Base-by-base conservation (phyloP, 2,888 invertebrate genomes). In the Callinectes sapidus region DNA sequence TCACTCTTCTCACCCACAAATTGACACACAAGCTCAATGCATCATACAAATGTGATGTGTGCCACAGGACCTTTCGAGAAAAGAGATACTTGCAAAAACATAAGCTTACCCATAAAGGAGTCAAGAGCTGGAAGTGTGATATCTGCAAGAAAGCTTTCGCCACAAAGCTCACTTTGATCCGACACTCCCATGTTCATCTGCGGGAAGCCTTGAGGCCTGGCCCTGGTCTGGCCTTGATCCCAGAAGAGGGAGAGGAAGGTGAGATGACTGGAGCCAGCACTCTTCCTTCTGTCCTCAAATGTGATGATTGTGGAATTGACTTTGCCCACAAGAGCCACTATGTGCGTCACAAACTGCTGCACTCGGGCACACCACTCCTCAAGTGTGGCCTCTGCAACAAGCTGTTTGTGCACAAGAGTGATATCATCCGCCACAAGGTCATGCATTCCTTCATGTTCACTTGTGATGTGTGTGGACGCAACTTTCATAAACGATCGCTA, bases 141-240 rank as follows among this genome's bases (percentile, higher is more conserved):
- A 95, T 94, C 54, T 95, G 95, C 61, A 93, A 94, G 87, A 95
- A 95, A 91, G 94, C 93, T 28, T 95, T 95, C 90, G 93, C 95
- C 28, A 93, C 94, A 18, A 94, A 94, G 81, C 92, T 94, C 2
- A 94, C 94, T 28, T 90, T 94, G 48, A 94, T 94, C n/a, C 61
- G 94, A 23, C 94, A 94, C 86, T 94, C 94, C 8, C 94, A 94
- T 66, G 94, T 94, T 8, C 94, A 94, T 87, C 89, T 94, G 10
- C 90, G 94, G 54, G 94, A 94, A 87, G 94, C 94, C 23, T 92
- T 94, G 23, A 77, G 90, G n/a, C 94, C 94, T 16, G 93, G 92
- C 10, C 91, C 93, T 35, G 93, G 92, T 39, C 54, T 92, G 23
- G 88, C 89, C 32, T 81, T 88, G 23, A 91, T 91, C 54, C 87